phyloP scores from a whole-genome alignment of 2,797 vertebrate genomes.

The Acrocephalus scirpaceus region DNA sequence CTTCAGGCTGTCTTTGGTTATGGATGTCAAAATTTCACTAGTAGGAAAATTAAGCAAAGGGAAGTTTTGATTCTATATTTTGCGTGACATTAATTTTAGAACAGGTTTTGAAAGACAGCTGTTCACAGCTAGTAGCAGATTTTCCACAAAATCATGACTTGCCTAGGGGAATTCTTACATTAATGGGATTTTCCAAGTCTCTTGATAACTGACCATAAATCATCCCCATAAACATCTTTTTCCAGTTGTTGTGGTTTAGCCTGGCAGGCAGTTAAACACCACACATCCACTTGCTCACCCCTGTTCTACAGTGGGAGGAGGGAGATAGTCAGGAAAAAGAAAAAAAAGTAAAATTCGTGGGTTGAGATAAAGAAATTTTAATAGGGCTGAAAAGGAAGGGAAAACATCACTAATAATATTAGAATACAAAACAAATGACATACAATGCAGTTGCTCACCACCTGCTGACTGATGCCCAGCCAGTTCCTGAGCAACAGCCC shows the following conservation, averaged over 20 bases:
- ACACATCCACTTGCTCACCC: neutral
- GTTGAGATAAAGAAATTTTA: neutral
- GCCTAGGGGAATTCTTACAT: conserved; percentile 7
- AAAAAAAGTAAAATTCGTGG: neutral
- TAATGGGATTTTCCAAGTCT: conserved; percentile 47
- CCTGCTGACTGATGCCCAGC: neutral
- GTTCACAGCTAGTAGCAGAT: conserved; percentile 1
- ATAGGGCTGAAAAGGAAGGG: neutral
- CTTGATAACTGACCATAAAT: conserved; percentile 21
- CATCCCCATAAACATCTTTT: neutral
- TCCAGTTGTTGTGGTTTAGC: neutral
- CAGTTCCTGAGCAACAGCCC: neutral
- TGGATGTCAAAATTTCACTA: neutral
- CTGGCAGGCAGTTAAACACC: neutral
- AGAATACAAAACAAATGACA: neutral
- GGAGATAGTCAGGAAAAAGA: neutral
- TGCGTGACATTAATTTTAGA: neutral
- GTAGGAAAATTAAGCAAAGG: neutral
- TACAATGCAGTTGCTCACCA: neutral
- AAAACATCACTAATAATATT: neutral
- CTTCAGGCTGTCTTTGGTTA: neutral
- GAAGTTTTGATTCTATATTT: neutral
- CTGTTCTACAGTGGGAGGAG: neutral
- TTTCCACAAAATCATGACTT: conserved; percentile 18
- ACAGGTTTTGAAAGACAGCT: conserved; percentile 7